Percentiles rank a stretch among this genome's conserved stretches.
Conservation (phyloP, 2,113 vertebrate genomes). For the Pluvianellus socialis region DNA sequence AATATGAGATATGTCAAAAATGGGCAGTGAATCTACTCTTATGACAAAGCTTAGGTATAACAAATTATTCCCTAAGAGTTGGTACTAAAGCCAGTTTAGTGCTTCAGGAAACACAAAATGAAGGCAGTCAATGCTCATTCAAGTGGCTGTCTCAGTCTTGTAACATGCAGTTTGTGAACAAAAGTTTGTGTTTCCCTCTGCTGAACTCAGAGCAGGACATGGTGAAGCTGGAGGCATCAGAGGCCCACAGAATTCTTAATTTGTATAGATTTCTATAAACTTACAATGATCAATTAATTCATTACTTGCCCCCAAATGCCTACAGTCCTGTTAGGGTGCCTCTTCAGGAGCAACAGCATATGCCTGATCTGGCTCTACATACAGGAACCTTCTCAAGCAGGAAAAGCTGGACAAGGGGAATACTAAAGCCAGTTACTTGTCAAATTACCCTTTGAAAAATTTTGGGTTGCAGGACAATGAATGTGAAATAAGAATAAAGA, state of each 20-base stretch:
- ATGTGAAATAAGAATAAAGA: background rate
- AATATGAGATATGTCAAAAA: background rate
- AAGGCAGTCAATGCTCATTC: background rate
- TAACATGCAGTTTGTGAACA: background rate
- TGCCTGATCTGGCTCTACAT: background rate
- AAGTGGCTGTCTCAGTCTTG: background rate
- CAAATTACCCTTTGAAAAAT: background rate
- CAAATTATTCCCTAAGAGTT: background rate
- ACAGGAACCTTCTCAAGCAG: background rate
- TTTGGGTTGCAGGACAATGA: background rate
- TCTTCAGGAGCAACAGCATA: background rate
- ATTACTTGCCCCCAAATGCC: background rate
- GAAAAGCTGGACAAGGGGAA: background rate
- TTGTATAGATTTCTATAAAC: background rate
- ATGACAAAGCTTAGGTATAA: background rate
- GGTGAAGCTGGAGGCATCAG: background rate
- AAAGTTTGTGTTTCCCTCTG: background rate
- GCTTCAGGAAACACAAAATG: conserved; percentile 1
- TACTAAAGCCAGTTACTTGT: background rate
- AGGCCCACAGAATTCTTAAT: background rate
- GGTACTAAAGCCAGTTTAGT: background rate
- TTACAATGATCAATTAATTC: background rate
- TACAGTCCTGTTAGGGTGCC: background rate
- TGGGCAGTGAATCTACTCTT: background rate
- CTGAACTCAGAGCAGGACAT: background rate